Evolutionary conservation across 2,888 invertebrate species (phyloP).

Genomic region (Nasonia oneida): DNA sequence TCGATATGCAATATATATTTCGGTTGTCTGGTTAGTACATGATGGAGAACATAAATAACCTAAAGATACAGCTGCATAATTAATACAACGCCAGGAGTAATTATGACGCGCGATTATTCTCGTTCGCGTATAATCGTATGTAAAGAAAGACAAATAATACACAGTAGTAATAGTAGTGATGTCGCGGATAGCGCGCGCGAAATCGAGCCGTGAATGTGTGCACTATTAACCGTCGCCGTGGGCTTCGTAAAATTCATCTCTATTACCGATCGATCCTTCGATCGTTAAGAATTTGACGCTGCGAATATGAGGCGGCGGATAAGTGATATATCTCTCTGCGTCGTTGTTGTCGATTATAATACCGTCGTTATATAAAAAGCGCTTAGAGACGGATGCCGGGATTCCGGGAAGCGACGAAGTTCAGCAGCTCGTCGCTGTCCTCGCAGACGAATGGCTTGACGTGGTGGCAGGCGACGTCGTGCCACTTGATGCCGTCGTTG

Average conservation of each 20-base stretch:
- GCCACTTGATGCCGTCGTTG: slow-evolving; percentile 95
- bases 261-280: background rate
- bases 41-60: slow-evolving; percentile 55
- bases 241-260: background rate
- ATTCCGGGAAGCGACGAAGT: slow-evolving; percentile 94
- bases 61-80: slow-evolving; percentile 32
- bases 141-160: background rate
- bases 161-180: background rate
- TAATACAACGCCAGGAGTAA: slow-evolving; percentile 7
- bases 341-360: background rate
- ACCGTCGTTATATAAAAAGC: background rate
- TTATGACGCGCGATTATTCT: background rate
- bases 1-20: background rate
- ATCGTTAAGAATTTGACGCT: background rate
- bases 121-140: background rate
- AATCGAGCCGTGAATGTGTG: background rate
- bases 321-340: background rate
- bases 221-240: no score
- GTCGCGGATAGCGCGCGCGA: background rate
- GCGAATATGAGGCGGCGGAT: background rate
- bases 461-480: slow-evolving; percentile 94
- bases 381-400: slow-evolving; percentile 89
- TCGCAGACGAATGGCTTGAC: slow-evolving; percentile 94
- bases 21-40: slow-evolving; percentile 39
- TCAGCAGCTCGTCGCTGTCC: slow-evolving; percentile 93